phyloP scores from a whole-genome alignment of 2,888 invertebrate species.

The Cerceris rybyensis region DNA sequence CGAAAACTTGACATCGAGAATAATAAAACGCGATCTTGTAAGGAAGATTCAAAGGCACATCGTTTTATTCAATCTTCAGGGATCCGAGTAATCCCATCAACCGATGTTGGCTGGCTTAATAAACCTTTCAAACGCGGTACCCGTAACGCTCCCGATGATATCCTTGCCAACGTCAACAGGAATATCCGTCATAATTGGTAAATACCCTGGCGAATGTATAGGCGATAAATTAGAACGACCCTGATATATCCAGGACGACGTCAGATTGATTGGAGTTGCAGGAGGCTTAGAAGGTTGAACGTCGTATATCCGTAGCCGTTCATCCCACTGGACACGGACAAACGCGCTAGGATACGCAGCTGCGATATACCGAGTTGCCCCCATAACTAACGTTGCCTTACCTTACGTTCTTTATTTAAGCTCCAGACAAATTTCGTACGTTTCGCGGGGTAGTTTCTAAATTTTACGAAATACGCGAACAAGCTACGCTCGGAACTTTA shows the following conservation, averaged over 20 bases:
- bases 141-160: slow-evolving; percentile 37
- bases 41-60: slow-evolving; percentile 24
- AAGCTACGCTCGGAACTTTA: too few relatives aligned
- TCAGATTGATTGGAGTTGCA: slow-evolving; percentile 18
- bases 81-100: slow-evolving; percentile 55
- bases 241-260: background rate
- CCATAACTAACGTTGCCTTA: background rate
- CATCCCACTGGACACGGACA: background rate
- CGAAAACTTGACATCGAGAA: background rate
- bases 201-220: slow-evolving; percentile 25
- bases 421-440: background rate
- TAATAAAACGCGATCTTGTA: background rate
- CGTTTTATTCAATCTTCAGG: slow-evolving; percentile 53
- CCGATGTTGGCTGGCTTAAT: slow-evolving; percentile 53
- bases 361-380: background rate
- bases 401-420: slow-evolving; percentile 12
- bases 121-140: slow-evolving; percentile 44
- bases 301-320: slow-evolving; percentile 4
- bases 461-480: slow-evolving; percentile 2
- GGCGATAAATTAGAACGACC: too few relatives aligned
- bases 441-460: too few relatives aligned
- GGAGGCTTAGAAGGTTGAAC: slow-evolving; percentile 21
- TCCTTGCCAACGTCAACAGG: slow-evolving; percentile 52
- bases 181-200: slow-evolving; percentile 60
- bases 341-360: background rate